These are phyloP conservation scores for Ruditapes philippinarum DNA, from an alignment of 1,140 invertebrate genomes.

Conservation along the genomic window DNA sequence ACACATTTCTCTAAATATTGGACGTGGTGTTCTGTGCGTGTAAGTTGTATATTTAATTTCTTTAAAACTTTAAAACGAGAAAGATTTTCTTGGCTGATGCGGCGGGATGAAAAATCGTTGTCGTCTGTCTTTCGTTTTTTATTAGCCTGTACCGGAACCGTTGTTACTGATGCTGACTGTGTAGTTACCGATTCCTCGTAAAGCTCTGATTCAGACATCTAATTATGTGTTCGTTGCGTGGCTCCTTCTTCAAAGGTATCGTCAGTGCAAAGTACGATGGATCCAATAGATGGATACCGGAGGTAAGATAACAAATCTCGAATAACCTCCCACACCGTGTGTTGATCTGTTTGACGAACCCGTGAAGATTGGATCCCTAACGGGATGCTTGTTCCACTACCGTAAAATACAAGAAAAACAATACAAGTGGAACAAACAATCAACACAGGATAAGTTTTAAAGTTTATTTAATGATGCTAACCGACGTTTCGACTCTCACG, in stretches of 20 bases:
- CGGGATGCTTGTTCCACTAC: too few species aligned
- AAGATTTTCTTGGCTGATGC: background rate
- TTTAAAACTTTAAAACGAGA: background rate
- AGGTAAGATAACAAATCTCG: too few species aligned
- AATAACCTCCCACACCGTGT: too few species aligned
- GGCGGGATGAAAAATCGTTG: background rate
- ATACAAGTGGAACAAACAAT: too few species aligned
- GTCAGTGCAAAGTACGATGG: too few species aligned
- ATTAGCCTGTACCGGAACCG: background rate
- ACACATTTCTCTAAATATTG: background rate
- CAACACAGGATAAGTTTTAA: too few species aligned
- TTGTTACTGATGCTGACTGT: background rate
- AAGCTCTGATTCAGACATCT: background rate
- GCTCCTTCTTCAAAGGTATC: background rate
- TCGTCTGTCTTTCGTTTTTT: background rate
- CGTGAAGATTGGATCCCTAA: too few species aligned
- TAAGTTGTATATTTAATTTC: background rate
- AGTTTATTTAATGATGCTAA: too few species aligned
- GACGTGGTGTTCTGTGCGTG: background rate
- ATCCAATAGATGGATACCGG: too few species aligned
- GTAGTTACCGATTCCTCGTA: background rate
- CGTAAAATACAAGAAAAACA: too few species aligned
- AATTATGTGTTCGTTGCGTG: background rate
- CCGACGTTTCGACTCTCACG: too few species aligned
- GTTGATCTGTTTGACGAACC: too few species aligned